Evolutionary conservation across 2,888 invertebrate genomes (phyloP).

Genomic region (Plagodis dolabraria): DNA sequence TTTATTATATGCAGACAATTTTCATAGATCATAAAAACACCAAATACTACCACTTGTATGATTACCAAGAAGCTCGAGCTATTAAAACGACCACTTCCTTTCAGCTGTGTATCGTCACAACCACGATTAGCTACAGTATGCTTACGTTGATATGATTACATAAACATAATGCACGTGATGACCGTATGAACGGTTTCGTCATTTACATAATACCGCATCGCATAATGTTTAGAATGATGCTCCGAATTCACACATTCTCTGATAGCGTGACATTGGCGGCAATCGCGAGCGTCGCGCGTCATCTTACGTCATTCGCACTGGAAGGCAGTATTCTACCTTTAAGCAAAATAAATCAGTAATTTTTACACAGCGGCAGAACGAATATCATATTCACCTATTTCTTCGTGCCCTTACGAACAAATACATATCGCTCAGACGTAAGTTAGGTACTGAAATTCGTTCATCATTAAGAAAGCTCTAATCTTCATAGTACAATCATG

Average conservation of each 20-base stretch:
- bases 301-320: slow-evolving; percentile 31
- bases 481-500: too few relatives aligned
- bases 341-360: too few relatives aligned
- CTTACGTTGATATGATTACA: slow-evolving; percentile 15
- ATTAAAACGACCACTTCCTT: neutral
- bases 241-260: slow-evolving; percentile 11
- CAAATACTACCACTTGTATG: too few relatives aligned
- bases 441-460: too few relatives aligned
- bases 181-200: slow-evolving; percentile 11
- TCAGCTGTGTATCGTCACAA: neutral
- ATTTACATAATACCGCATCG: slow-evolving; percentile 22
- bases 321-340: slow-evolving; percentile 1
- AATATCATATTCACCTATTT: too few relatives aligned
- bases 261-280: slow-evolving; percentile 32
- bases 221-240: slow-evolving; percentile 13
- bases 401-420: too few relatives aligned
- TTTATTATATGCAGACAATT: too few relatives aligned
- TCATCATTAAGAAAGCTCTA: too few relatives aligned
- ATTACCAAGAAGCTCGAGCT: too few relatives aligned
- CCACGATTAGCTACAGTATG: slow-evolving; percentile 3
- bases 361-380: too few relatives aligned
- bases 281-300: slow-evolving; percentile 24
- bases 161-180: slow-evolving; percentile 16
- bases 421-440: too few relatives aligned
- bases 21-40: too few relatives aligned